Percentiles rank a stretch among this genome's conserved stretches.
Evolutionary conservation across 1,140 invertebrate genomes (phyloP).

Genomic region (Cotesia typhae): DNA sequence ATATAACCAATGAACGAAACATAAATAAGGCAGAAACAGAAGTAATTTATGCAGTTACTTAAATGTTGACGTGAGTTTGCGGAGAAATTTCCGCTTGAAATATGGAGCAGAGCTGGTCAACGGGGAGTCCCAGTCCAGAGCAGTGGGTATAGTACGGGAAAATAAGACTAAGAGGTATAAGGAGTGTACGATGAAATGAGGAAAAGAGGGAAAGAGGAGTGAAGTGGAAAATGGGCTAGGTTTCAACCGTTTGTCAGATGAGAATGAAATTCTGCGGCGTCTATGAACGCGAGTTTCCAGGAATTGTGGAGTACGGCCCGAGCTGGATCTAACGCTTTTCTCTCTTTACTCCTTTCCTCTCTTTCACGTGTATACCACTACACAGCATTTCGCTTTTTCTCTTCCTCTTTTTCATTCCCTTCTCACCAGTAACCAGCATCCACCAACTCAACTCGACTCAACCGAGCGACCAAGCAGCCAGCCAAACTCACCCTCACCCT

Average conservation of each 20-base stretch:
- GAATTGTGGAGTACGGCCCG: background rate
- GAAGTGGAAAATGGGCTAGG: slow-evolving; percentile 3
- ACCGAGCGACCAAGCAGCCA: no score
- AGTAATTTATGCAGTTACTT: slow-evolving; percentile 22
- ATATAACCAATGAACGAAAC: background rate
- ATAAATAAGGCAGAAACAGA: background rate
- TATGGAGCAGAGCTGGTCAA: slow-evolving; percentile 44
- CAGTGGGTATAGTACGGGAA: background rate
- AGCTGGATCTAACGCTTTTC: background rate
- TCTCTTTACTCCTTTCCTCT: background rate
- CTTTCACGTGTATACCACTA: no score
- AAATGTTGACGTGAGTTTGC: background rate
- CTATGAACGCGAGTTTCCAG: slow-evolving; percentile 34
- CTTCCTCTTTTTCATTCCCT: slow-evolving; percentile 17
- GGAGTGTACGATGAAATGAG: slow-evolving; percentile 3
- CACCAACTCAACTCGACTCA: background rate
- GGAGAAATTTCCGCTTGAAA: slow-evolving; percentile 42
- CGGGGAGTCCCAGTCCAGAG: slow-evolving; percentile 32
- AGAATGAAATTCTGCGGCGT: slow-evolving; percentile 49
- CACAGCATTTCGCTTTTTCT: background rate
- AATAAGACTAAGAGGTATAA: background rate
- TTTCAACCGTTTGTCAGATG: slow-evolving; percentile 22
- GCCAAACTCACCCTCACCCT: background rate
- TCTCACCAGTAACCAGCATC: background rate
- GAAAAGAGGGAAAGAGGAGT: background rate